Evolutionary conservation across 2,888 invertebrate genomes (phyloP).

Genomic region (Tachystola acroxantha): DNA sequence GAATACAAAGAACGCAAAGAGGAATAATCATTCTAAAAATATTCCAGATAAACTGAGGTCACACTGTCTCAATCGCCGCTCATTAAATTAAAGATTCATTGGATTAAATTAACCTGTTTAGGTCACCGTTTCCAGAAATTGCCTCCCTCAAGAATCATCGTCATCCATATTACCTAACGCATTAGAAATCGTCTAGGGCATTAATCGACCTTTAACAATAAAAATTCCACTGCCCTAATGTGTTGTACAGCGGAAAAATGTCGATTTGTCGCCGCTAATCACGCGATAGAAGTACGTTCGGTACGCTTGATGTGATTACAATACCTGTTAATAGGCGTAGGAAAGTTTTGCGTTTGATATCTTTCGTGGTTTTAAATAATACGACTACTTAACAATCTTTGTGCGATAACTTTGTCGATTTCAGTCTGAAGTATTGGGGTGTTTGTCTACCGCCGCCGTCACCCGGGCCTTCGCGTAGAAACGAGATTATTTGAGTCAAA

Average conservation of each 20-base stretch:
- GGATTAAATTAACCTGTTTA: not conserved
- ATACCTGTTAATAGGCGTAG: conserved; percentile 15
- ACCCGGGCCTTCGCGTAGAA: no score
- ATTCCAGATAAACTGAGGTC: no score
- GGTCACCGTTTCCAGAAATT: conserved; percentile 2
- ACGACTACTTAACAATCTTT: no score
- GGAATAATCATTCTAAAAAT: no score
- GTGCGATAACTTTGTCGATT: no score
- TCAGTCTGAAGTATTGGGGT: no score
- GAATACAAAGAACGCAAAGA: no score
- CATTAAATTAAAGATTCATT: no score
- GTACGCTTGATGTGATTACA: conserved; percentile 7
- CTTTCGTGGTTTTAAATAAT: no score
- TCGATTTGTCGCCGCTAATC: conserved; percentile 35
- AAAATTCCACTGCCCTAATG: conserved; percentile 39
- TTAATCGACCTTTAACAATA: conserved; percentile 11
- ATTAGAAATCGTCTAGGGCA: conserved; percentile 8
- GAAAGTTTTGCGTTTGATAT: conserved; percentile 25
- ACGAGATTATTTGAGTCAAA: no score
- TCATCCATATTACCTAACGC: conserved; percentile 5
- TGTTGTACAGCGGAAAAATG: conserved; percentile 45
- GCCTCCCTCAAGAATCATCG: not conserved
- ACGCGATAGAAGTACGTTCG: conserved; percentile 7
- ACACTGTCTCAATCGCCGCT: no score
- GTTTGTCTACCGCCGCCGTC: no score